These are phyloP conservation scores for Aphaenogaster floridana DNA, from an alignment of 1,140 invertebrate species.

Conservation along the genomic window DNA sequence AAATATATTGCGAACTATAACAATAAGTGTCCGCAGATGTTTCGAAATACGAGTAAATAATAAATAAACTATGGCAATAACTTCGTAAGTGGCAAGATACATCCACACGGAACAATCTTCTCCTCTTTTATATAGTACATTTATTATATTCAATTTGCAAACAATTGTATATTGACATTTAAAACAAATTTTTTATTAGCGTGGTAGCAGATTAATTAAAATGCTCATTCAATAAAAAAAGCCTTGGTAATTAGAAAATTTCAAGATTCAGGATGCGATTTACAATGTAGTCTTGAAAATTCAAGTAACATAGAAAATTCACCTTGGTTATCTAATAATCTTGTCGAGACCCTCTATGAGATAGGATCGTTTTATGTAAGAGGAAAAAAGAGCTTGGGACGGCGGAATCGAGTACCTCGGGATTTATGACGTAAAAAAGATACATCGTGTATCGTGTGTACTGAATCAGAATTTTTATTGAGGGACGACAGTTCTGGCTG, in stretches of 20 bases:
- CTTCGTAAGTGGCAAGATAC: background rate
- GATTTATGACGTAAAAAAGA: slow-evolving; percentile 47
- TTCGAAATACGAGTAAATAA: slow-evolving; percentile 36
- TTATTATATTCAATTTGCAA: slow-evolving; percentile 22
- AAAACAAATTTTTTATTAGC: background rate
- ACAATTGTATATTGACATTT: background rate
- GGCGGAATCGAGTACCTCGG: slow-evolving; percentile 16
- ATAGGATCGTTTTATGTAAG: background rate
- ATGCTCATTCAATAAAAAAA: background rate
- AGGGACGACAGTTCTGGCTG: slow-evolving; percentile 70
- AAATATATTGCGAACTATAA: slow-evolving; percentile 39
- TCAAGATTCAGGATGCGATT: background rate
- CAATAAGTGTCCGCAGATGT: slow-evolving; percentile 41
- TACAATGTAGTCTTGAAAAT: background rate
- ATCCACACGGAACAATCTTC: background rate
- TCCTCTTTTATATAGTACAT: background rate
- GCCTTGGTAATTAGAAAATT: background rate
- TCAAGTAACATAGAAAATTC: slow-evolving; percentile 1
- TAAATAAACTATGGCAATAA: background rate
- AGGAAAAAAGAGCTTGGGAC: background rate
- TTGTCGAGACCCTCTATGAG: background rate
- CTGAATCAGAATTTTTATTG: slow-evolving; percentile 84
- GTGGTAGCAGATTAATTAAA: background rate
- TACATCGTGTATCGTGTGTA: slow-evolving; percentile 60
- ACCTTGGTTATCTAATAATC: slow-evolving; percentile 24